Conservation (phyloP, 2,888 invertebrate genomes). For the Stenodera caucasica region DNA sequence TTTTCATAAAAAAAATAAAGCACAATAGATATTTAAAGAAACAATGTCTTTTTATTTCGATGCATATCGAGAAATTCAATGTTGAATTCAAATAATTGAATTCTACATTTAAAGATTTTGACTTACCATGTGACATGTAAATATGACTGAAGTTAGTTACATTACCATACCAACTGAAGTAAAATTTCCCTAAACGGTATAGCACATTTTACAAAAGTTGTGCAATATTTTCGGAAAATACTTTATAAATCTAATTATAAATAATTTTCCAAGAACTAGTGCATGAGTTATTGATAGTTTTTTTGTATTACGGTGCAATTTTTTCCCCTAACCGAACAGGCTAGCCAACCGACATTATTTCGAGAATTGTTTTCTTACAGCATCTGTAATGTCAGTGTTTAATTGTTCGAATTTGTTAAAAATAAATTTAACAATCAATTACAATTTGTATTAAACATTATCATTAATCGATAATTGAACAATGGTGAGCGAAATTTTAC, state of each 20-base stretch:
- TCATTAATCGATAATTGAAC: background rate
- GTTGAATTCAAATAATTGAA: no score
- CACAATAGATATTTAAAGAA: slow-evolving; percentile 26
- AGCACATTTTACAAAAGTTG: background rate
- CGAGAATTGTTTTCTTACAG: background rate
- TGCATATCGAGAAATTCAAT: no score
- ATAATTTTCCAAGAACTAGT: background rate
- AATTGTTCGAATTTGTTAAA: background rate
- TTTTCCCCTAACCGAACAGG: background rate
- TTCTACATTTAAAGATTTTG: background rate
- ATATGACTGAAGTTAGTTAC: background rate
- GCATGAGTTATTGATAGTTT: background rate
- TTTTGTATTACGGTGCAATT: background rate
- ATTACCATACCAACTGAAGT: background rate
- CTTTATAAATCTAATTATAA: background rate
- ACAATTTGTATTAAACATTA: background rate
- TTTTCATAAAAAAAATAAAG: slow-evolving; percentile 69
- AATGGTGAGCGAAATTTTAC: background rate
- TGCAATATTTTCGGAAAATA: background rate
- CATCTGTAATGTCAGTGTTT: slow-evolving; percentile 2
- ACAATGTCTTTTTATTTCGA: background rate
- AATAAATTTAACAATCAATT: background rate
- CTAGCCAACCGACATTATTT: background rate
- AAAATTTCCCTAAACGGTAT: background rate
- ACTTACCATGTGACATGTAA: no score